Conservation (phyloP, 2,797 vertebrate species). For the Poecile montanus region DNA sequence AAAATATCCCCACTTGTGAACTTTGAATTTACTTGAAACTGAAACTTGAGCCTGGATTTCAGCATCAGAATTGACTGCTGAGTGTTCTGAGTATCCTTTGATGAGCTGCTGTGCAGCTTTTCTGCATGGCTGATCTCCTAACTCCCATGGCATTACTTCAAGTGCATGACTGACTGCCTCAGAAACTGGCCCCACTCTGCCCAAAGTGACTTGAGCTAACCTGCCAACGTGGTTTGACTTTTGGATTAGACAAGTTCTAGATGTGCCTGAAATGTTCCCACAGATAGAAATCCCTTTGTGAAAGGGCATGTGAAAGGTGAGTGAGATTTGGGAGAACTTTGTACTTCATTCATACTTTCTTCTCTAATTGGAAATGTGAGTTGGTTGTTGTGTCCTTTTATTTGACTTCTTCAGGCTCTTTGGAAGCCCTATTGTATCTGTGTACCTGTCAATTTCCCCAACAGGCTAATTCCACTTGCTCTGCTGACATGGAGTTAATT, state of each 20-base stretch:
- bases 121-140: conserved; percentile 31
- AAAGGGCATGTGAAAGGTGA: conserved; percentile 58
- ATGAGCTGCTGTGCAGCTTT: conserved; percentile 21
- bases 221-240: conserved; percentile 40
- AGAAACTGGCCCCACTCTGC: background rate
- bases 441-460: conserved; percentile 21
- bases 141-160: background rate
- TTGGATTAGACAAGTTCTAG: conserved; percentile 43
- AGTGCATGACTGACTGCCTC: background rate
- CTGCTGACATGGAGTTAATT: conserved; percentile 53
- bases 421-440: background rate
- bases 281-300: background rate
- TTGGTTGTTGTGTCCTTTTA: background rate
- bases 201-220: conserved; percentile 22
- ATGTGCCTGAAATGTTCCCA: conserved; percentile 13
- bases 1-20: conserved; percentile 33
- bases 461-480: conserved; percentile 10
- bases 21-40: conserved; percentile 49
- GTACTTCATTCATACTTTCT: background rate
- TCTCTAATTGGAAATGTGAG: conserved; percentile 31
- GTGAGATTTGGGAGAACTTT: background rate
- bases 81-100: conserved; percentile 41
- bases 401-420: background rate
- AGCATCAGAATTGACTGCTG: conserved; percentile 18
- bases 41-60: conserved; percentile 49